phyloP scores from a whole-genome alignment of 2,888 invertebrate genomes.

The Chorisops tibialis region DNA sequence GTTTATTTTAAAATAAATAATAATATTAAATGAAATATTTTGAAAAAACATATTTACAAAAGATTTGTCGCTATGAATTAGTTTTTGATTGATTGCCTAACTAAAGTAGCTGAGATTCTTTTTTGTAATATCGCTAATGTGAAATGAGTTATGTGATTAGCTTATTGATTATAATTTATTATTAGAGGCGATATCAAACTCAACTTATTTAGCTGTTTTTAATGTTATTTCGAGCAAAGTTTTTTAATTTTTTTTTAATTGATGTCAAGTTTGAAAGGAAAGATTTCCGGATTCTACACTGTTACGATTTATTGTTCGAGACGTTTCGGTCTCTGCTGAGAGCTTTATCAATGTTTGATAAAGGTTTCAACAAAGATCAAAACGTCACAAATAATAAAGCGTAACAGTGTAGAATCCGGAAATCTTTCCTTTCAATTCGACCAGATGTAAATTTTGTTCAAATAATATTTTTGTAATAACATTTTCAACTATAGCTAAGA shows the following conservation, averaged over 20 bases:
- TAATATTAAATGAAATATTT: constrained; percentile 4
- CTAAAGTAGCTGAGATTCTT: constrained; percentile 9
- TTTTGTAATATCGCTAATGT: too few species aligned
- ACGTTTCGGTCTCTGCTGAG: too few species aligned
- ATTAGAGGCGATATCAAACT: constrained; percentile 5
- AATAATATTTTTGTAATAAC: too few species aligned
- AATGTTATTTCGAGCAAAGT: not conserved
- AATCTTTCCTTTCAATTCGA: constrained; percentile 1
- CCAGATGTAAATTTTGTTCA: constrained; percentile 6
- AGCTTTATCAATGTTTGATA: too few species aligned
- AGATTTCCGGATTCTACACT: too few species aligned
- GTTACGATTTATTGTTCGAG: too few species aligned
- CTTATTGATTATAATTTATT: constrained; percentile 9
- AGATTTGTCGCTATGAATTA: not conserved
- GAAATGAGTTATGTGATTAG: not conserved
- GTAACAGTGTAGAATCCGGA: too few species aligned
- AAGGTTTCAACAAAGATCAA: too few species aligned
- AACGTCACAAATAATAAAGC: too few species aligned
- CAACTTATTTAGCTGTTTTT: constrained; percentile 15
- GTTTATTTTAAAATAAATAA: not conserved
- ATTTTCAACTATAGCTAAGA: too few species aligned
- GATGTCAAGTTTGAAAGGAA: not conserved
- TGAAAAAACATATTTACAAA: not conserved
- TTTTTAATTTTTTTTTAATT: not conserved
- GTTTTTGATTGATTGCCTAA: not conserved